Evolutionary conservation across 2,888 invertebrate species (phyloP).

Genomic region (Epinotia ramella): DNA sequence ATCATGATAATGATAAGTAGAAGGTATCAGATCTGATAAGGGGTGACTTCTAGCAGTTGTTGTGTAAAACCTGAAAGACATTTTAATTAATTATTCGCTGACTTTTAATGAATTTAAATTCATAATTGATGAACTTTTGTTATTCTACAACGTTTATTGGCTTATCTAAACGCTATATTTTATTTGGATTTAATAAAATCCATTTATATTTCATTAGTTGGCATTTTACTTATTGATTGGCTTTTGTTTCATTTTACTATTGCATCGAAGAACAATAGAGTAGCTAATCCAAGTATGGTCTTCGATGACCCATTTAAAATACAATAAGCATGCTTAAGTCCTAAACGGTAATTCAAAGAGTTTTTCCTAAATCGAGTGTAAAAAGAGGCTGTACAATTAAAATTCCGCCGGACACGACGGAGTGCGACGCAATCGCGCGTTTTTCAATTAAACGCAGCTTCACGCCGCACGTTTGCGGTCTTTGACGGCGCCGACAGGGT

Average conservation of each 20-base stretch:
- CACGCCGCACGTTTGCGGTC: slow-evolving; percentile 50
- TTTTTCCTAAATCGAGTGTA: slow-evolving; percentile 37
- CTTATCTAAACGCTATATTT: too few relatives aligned
- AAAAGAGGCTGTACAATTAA: slow-evolving; percentile 58
- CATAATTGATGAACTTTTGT: too few relatives aligned
- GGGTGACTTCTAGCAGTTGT: too few relatives aligned
- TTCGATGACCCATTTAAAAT: slow-evolving; percentile 1
- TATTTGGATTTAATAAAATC: too few relatives aligned
- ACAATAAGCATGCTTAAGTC: slow-evolving; percentile 6
- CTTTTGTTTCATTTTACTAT: not conserved
- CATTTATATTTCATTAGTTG: too few relatives aligned
- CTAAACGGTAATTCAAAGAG: slow-evolving; percentile 12
- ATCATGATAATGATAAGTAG: too few relatives aligned
- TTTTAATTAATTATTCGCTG: too few relatives aligned
- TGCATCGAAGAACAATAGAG: not conserved
- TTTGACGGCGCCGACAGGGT: slow-evolving; percentile 44
- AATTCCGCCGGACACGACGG: slow-evolving; percentile 58
- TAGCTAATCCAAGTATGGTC: not conserved
- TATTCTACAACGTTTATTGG: too few relatives aligned
- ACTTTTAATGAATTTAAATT: too few relatives aligned
- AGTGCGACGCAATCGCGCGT: slow-evolving; percentile 57
- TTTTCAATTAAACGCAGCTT: slow-evolving; percentile 64
- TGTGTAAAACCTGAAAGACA: too few relatives aligned
- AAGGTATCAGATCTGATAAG: too few relatives aligned
- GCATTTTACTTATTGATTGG: not conserved